Base-by-base conservation (phyloP, 2,888 invertebrate species). In the Apantesis nais region DNA sequence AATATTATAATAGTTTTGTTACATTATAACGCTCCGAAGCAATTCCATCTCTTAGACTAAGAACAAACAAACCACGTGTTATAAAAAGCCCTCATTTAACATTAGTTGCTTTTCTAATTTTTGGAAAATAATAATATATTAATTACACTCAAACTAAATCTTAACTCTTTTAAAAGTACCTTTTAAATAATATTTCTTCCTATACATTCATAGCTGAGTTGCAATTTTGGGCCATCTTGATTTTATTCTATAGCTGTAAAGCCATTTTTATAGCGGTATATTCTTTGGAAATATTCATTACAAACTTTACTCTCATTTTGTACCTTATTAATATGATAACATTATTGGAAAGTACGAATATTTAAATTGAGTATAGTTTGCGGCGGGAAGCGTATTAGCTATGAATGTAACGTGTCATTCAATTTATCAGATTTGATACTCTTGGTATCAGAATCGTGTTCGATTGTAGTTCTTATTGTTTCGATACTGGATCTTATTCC, bases 401-500 rank as follows among this genome's bases (percentile, higher is more conserved):
- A 66, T 66, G 58, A 66, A 66, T 39, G 66, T 58, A 61, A 44
- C 16, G 41, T 37, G 52, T 41, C 11, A 1, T 48, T 31, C 29
- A 22, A 31, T 25, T 72, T 62, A 19, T 64, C 69, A 11, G 67
- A 60, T 67, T 29, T 70, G 37, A 37, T 62, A 34, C 61, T 68
- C 52, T 65, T 83, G 60, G 80, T 85, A 67, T 86, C 85, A 14
- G 76, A 74, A 60, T 83, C 87, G 48, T 72, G 73, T 34, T 78
- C 83, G 2, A 88, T 71, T 0, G 84, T 80, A 19, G 88, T 88
- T 78, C 85, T 84, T 65, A 90, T 81, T 1, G 92, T 91, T 16
- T 92, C 89, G 61, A 87, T 75, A 73, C 92, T 92, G 52, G 81
- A 83, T 80, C 89, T 87, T 70, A 85, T 84, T 58, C 79, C 82